Evolutionary conservation across 2,113 vertebrate genomes (phyloP), one percentile per base, ranked within the genome.

Genomic region (Sorex fumeus): DNA sequence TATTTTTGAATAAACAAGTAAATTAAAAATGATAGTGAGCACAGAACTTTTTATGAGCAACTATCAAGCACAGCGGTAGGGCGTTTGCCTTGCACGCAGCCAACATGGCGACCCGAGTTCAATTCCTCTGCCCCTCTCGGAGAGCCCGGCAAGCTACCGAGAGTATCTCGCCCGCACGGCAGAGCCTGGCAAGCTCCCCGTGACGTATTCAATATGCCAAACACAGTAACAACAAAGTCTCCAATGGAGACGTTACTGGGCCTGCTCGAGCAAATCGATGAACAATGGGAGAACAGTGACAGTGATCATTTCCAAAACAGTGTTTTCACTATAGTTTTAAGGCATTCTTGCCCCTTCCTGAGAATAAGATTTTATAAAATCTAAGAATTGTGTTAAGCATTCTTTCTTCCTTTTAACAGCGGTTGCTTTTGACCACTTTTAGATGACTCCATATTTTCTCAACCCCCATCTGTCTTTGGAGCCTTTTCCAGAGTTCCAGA

Each of bases 231-330:
- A n/a, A n/a, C n/a, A n/a, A n/a, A n/a, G n/a, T n/a, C n/a, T n/a
- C n/a, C n/a, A n/a, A n/a, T n/a, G n/a, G n/a, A n/a, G n/a, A n/a
- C n/a, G n/a, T n/a, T n/a, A n/a, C n/a, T n/a, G n/a, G n/a, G n/a
- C n/a, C n/a, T n/a, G n/a, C n/a, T n/a, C n/a, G n/a, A n/a, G n/a
- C n/a, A n/a, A n/a, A n/a, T n/a, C n/a, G n/a, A n/a, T n/a, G n/a
- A n/a, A n/a, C n/a, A n/a, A n/a, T n/a, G n/a, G n/a, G n/a, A n/a
- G n/a, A n/a, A n/a, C n/a, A n/a, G n/a, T n/a, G n/a, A n/a, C n/a
- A n/a, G n/a, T n/a, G n/a, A n/a, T n/a, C 40, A 80, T 87, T 93
- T 30, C 72, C 45, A 79, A 84, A 69, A 40, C 76, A 82, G 57
- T 16, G 53, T 8, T 74, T 87, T 64, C 18, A 28, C 30, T 87